Evolutionary conservation across 2,113 vertebrate species (phyloP).

Genomic region (Ellobius talpinus): DNA sequence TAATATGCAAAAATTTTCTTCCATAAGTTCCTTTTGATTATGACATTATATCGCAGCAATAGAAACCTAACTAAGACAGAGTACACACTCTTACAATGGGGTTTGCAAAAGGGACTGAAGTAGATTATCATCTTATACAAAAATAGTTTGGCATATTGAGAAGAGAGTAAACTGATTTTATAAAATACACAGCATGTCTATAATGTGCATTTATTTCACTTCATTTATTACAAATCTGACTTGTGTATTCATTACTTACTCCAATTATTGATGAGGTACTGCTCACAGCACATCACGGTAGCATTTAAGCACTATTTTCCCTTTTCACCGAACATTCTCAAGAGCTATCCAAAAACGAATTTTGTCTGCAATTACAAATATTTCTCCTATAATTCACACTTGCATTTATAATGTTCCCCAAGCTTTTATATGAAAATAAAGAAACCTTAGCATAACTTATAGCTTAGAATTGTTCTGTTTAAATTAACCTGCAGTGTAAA

Average conservation of each 20-base stretch:
- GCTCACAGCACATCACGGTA: neutral
- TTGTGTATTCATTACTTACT: constrained; percentile 33
- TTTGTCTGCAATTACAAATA: constrained; percentile 30
- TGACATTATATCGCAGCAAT: neutral
- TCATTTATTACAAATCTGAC: neutral
- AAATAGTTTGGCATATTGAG: constrained; percentile 3
- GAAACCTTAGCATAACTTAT: neutral
- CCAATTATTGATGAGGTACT: neutral
- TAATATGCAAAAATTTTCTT: neutral
- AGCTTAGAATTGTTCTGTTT: constrained; percentile 38
- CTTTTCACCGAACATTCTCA: neutral
- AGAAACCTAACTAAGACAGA: neutral
- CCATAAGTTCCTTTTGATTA: neutral
- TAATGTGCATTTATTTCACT: neutral
- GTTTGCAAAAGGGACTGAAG: neutral
- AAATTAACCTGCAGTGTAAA: neutral
- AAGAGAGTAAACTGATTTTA: neutral
- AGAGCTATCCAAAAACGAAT: neutral
- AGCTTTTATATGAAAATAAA: constrained; percentile 30
- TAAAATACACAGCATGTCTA: neutral
- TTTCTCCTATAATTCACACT: constrained; percentile 18
- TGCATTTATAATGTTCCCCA: constrained; percentile 25
- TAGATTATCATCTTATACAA: neutral
- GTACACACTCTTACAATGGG: neutral
- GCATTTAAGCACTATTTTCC: constrained; percentile 9